phyloP scores from a whole-genome alignment of 1,140 invertebrate genomes.

The Halictus rubicundus region DNA sequence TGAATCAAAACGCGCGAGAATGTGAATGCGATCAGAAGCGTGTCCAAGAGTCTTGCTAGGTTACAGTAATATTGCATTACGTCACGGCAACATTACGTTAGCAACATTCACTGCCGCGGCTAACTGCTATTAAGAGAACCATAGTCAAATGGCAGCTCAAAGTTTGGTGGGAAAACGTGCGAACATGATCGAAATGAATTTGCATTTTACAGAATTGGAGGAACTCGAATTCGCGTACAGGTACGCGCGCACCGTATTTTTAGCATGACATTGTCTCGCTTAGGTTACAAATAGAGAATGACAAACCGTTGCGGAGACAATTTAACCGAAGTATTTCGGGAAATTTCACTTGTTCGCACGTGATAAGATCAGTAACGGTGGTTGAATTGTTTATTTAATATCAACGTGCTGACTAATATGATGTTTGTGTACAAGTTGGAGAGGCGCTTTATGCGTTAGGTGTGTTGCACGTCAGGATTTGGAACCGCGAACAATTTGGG shows the following conservation, averaged over 20 bases:
- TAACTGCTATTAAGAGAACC: too few species aligned
- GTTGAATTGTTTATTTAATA: background rate
- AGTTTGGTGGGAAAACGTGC: background rate
- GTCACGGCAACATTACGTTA: too few species aligned
- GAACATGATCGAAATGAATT: background rate
- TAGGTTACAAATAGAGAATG: slow-evolving; percentile 6
- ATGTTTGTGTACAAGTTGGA: too few species aligned
- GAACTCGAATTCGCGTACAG: background rate
- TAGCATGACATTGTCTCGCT: slow-evolving; percentile 36
- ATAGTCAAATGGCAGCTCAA: too few species aligned
- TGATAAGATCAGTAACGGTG: background rate
- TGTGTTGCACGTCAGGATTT: too few species aligned
- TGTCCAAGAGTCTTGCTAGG: too few species aligned
- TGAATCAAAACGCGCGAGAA: background rate
- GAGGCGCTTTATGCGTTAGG: too few species aligned
- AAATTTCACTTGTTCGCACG: slow-evolving; percentile 55
- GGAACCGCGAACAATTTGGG: too few species aligned
- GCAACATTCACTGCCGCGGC: too few species aligned
- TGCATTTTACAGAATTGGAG: slow-evolving; percentile 15
- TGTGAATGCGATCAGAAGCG: background rate
- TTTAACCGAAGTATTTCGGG: slow-evolving; percentile 74
- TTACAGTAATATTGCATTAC: too few species aligned
- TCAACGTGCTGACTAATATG: background rate
- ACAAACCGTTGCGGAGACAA: slow-evolving; percentile 39
- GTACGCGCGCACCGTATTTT: slow-evolving; percentile 22